Evolutionary conservation across 2,797 vertebrate species (phyloP), one percentile per base, ranked within the genome.

Genomic region (Gephyroberyx darwinii): DNA sequence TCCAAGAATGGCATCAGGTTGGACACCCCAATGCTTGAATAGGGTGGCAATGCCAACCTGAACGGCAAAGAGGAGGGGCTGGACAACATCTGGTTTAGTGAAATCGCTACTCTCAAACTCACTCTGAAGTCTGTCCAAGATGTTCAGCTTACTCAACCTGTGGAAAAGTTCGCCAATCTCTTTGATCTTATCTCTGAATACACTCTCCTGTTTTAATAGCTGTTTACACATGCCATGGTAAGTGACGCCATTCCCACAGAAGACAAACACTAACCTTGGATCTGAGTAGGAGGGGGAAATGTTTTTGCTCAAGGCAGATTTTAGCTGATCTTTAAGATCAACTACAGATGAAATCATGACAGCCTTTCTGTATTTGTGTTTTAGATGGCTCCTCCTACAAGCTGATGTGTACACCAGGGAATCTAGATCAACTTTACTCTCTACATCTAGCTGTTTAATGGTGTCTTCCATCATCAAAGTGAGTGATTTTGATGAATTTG

Each of bases 321-420:
- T 72, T 14, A 96, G 74, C 71, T 93, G 92, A 74, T 93, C 89
- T 74, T 90, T 88, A 45, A 97, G 82, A 57, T 95, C 84, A 5
- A 45, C 85, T 10, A 90, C 59, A 63, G 94, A 95, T 47, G 93
- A 91, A 22, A 92, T 89, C 30, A 90, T 30, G 53, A 95, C 89
- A 0, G 92, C 94, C 62, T 92, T 95, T 71, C 95, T 94, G 81
- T 94, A 95, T 87, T 88, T 95, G 68, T 94, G 88, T 80, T 74
- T 94, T 35, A 71, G 52, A 7, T 96, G 96, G 87, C 91, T 96
- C 88, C 96, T 95, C 89, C 93, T 94, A 75, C 96, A 96, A 26
- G 95, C 93, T 64, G 96, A 93, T 0, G 96, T 96, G 69, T 96
- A 96, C 65, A 93, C 86, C 47, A 96, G 80, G 83, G 89, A 81